These are phyloP conservation scores for Lasioglossum malachurum DNA, from an alignment of 2,888 invertebrate species.

Conservation along the genomic window DNA sequence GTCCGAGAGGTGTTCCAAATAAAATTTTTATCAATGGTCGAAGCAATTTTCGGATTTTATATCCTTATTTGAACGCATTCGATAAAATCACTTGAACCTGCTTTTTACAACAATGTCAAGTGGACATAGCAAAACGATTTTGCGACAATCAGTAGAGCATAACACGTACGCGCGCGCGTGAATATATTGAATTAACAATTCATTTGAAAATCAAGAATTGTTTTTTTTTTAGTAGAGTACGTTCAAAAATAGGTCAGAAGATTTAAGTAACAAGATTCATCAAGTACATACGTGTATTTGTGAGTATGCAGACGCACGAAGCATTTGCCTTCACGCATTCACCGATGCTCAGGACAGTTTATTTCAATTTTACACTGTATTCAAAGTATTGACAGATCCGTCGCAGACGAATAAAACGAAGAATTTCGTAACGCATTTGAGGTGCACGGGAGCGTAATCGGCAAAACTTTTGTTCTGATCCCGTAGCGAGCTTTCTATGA, in stretches of 20 bases:
- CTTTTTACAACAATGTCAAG: not conserved
- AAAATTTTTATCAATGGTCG: not conserved
- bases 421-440: conserved; percentile 41
- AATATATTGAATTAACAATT: not conserved
- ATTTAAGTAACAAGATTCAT: too few relatives aligned
- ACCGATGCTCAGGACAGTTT: not conserved
- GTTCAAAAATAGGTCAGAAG: too few relatives aligned
- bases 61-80: not conserved
- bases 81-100: not conserved
- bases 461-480: conserved; percentile 40
- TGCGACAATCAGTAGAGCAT: too few relatives aligned
- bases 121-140: not conserved
- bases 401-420: conserved; percentile 64
- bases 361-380: conserved; percentile 33
- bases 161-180: too few relatives aligned
- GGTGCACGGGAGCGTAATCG: conserved; percentile 10
- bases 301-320: not conserved
- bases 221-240: too few relatives aligned
- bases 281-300: not conserved
- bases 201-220: too few relatives aligned
- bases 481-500: conserved; percentile 16
- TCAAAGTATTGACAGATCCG: conserved; percentile 67
- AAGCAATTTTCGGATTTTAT: not conserved
- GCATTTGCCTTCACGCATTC: not conserved
- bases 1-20: not conserved